Percentiles rank a stretch among this genome's conserved stretches.
phyloP scores from a whole-genome alignment of 2,113 vertebrate species.

The Addax nasomaculatus region DNA sequence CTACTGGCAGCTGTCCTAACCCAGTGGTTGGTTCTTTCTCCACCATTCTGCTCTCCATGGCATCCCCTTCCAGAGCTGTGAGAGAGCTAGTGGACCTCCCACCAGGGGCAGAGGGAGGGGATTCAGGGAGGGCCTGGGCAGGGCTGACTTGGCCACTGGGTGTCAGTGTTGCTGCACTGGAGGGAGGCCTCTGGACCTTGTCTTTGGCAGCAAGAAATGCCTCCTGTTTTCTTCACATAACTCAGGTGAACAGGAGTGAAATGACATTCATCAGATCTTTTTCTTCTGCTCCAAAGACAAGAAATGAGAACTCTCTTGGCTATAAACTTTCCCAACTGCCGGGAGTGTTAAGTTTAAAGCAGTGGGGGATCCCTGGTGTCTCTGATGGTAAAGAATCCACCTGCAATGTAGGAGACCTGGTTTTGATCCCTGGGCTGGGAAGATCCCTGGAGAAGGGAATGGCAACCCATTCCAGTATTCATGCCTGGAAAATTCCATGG shows the following conservation, averaged over 20 bases:
- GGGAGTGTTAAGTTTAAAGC: neutral
- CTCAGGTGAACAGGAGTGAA: neutral
- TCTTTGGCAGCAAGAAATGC: conserved; percentile 50
- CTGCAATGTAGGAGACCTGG: neutral
- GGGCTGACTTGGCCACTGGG: conserved; percentile 78
- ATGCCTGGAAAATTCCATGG: neutral
- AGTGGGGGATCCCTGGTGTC: neutral
- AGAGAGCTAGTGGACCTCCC: neutral
- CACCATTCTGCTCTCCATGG: too few relatives aligned
- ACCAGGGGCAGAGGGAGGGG: neutral
- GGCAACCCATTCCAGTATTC: neutral
- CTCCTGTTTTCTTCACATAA: neutral
- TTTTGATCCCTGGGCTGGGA: neutral
- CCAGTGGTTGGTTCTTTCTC: too few relatives aligned
- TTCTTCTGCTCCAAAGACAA: neutral
- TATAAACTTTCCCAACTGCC: neutral
- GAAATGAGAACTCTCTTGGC: neutral
- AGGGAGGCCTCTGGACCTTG: conserved; percentile 32
- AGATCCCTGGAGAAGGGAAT: neutral
- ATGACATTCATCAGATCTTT: neutral
- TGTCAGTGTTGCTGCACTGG: conserved; percentile 83
- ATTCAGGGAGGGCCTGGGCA: neutral
- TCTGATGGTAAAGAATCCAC: neutral
- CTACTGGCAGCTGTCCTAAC: neutral
- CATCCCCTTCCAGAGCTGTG: neutral